These are phyloP conservation scores for Procambarus clarkii DNA, from an alignment of 1,140 invertebrate species.

Conservation along the genomic window DNA sequence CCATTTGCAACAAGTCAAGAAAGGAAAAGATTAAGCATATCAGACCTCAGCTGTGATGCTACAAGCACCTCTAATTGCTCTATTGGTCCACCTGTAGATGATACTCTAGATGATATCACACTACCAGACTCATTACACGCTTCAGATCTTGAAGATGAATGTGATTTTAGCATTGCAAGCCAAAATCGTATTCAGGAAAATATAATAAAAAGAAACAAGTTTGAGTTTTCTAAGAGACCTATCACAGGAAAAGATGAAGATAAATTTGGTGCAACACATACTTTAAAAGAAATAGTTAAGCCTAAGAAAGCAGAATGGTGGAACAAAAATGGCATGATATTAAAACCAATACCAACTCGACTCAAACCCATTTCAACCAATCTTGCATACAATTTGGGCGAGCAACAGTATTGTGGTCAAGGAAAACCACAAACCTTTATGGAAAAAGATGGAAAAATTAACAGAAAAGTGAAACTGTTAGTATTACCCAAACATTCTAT, in stretches of 20 bases:
- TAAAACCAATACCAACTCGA: constrained; percentile 14
- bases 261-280: neutral
- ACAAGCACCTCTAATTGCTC: neutral
- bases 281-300: neutral
- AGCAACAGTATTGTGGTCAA: neutral
- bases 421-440: neutral
- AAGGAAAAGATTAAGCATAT: neutral
- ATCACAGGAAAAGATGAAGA: neutral
- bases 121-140: constrained; percentile 46
- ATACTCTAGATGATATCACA: constrained; percentile 46
- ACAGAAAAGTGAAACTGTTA: constrained; percentile 15
- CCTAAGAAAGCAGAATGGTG: neutral
- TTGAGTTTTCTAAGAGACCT: neutral
- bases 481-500: constrained; percentile 13
- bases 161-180: neutral
- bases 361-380: neutral
- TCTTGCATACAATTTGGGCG: neutral
- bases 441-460: neutral
- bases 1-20: neutral
- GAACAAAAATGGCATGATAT: neutral
- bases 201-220: constrained; percentile 14
- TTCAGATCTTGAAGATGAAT: constrained; percentile 29
- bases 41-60: neutral
- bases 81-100: neutral
- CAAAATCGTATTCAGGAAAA: constrained; percentile 25